phyloP scores from a whole-genome alignment of 2,113 vertebrate genomes.

The Bambusicola thoracicus region DNA sequence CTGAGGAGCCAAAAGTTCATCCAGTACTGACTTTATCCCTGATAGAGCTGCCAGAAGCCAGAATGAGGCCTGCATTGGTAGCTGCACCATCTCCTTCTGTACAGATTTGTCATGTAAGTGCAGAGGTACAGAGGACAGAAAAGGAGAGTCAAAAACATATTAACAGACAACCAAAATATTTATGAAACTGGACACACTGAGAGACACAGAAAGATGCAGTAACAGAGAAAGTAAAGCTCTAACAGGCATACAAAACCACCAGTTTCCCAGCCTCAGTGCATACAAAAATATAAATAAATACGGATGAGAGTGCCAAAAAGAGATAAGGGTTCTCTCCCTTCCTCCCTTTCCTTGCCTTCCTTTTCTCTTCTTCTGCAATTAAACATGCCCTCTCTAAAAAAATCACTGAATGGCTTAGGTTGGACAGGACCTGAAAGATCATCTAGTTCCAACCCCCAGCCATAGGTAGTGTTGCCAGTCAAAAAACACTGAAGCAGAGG shows the following conservation, averaged over 20 bases:
- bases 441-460: too few relatives aligned
- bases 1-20: background rate
- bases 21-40: rapidly evolving
- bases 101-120: too few relatives aligned
- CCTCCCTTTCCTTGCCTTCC: background rate
- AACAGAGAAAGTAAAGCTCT: background rate
- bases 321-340: background rate
- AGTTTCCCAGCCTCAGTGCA: background rate
- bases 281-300: background rate
- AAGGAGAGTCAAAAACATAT: background rate
- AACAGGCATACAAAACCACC: background rate
- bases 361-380: background rate
- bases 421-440: too few relatives aligned
- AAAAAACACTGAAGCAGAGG: too few relatives aligned
- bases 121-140: background rate
- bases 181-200: background rate
- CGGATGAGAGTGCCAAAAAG: background rate
- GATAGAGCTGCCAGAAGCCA: background rate
- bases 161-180: background rate
- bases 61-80: background rate
- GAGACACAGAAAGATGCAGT: background rate
- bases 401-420: background rate
- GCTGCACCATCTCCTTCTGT: background rate
- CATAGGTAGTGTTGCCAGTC: too few relatives aligned
- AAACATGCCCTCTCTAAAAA: background rate